Percentiles rank a stretch among this genome's conserved stretches.
phyloP scores from a whole-genome alignment of 2,113 vertebrate species.

The Siphamia tubifer region DNA sequence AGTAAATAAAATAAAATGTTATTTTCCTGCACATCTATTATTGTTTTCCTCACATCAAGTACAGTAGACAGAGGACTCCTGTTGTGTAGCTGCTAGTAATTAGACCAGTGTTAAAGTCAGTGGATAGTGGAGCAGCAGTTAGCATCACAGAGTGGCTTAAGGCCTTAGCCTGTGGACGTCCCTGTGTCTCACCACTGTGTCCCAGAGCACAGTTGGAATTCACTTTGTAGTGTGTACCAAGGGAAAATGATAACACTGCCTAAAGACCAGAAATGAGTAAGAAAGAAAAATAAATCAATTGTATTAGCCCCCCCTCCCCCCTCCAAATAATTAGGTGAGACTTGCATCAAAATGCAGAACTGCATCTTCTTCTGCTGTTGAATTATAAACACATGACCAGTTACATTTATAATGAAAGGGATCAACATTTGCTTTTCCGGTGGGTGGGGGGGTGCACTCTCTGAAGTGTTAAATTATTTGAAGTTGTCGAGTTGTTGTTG shows the following conservation, averaged over 20 bases:
- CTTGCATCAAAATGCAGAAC: conserved; percentile 56
- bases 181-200: conserved; percentile 60
- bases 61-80: conserved; percentile 22
- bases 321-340: conserved; percentile 64
- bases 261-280: conserved; percentile 55
- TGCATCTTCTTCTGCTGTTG: conserved; percentile 26
- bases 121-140: conserved; percentile 28
- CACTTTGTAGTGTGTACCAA: conserved; percentile 76
- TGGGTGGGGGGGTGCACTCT: conserved; percentile 32
- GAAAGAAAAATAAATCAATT: conserved; percentile 62
- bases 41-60: conserved; percentile 9
- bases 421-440: conserved; percentile 15
- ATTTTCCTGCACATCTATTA: background rate
- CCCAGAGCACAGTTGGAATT: conserved; percentile 71
- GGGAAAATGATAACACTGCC: conserved; percentile 67
- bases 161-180: conserved; percentile 70
- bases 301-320: conserved; percentile 25
- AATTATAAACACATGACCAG: conserved; percentile 6
- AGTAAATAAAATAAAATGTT: no score
- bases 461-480: conserved; percentile 57
- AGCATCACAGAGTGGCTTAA: conserved; percentile 53
- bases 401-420: conserved; percentile 19
- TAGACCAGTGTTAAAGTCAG: conserved; percentile 28
- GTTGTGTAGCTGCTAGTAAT: conserved; percentile 42
- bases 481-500: conserved; percentile 57